Base-by-base conservation (phyloP, 2,113 vertebrate species). In the Hydrochoerus hydrochaeris region DNA sequence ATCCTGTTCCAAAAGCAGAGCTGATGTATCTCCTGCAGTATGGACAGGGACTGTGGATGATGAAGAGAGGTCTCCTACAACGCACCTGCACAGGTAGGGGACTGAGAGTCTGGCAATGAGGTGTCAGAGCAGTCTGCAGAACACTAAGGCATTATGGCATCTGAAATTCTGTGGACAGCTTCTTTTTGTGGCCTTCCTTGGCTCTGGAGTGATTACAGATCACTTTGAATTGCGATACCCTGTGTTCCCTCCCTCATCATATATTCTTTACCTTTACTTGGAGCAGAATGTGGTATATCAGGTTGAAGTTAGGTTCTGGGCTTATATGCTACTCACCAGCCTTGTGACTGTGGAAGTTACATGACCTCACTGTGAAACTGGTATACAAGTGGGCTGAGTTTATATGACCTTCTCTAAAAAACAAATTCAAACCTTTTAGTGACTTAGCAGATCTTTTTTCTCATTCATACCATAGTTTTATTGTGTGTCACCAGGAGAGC, bases 1-100 rank as follows among this genome's bases (percentile, higher is more conserved):
- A 60, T 87, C 54, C 35, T 87, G 41, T 95, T 87, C 88, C 95
- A n/a, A 84, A 87, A 30, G 35, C 75, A 90, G 93, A 96, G 62
- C 28, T 94, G 19, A 60, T 84, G 46, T 81, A 8, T 30, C 44
- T 82, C 1, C 54, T 84, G n/a, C 65, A 94, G 5, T 69, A 58
- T 60, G 67, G 38, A n/a, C 88, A 80, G 73, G 88, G 82, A 41
- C 62, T 44, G 0, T 41, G 91, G 95, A 16, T 10, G 8, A 20
- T n/a, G 63, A 90, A 28, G 54, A 83, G 73, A 78, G 44, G 24
- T 35, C 75, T 67, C 60, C 81, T 41, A 35, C 44, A 63, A 80
- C 65, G 38, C 60, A 60, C 38, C 38, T 67, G 1, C 54, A 10
- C n/a, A 92, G 91, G 96, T 97, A 49, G 22, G 96, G 89, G 54